Conservation (phyloP, 2,888 invertebrate species). For the Criorhina ranunculi region DNA sequence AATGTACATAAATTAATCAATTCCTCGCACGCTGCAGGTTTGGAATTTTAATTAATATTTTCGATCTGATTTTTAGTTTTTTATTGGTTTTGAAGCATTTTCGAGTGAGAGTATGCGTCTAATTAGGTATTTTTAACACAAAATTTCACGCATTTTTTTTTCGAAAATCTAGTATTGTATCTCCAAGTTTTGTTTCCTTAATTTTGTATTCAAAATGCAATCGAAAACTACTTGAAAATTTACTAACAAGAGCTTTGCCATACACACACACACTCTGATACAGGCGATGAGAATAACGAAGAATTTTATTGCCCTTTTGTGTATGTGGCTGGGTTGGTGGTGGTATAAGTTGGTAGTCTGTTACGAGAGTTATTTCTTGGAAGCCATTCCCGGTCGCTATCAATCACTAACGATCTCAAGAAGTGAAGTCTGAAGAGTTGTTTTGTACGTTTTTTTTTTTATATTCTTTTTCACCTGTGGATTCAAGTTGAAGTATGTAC, state of each 20-base stretch:
- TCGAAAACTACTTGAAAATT: slow-evolving; percentile 30
- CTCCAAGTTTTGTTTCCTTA: slow-evolving; percentile 27
- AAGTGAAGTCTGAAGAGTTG: slow-evolving; percentile 53
- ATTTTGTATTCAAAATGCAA: slow-evolving; percentile 60
- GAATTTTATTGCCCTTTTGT: slow-evolving; percentile 69
- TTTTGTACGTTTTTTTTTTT: slow-evolving; percentile 62
- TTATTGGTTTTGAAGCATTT: neutral
- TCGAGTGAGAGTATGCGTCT: slow-evolving; percentile 6
- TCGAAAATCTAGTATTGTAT: neutral
- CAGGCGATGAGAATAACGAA: slow-evolving; percentile 5
- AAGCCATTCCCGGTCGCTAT: slow-evolving; percentile 64
- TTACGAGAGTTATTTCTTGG: slow-evolving; percentile 47
- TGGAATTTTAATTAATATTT: slow-evolving; percentile 44
- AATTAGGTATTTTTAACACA: slow-evolving; percentile 8
- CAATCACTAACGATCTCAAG: slow-evolving; percentile 67
- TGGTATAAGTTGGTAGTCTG: no score
- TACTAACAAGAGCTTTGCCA: neutral
- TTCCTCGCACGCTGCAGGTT: neutral
- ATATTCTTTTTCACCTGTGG: slow-evolving; percentile 63
- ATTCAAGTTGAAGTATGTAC: slow-evolving; percentile 44
- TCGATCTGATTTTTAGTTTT: slow-evolving; percentile 26
- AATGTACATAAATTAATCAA: slow-evolving; percentile 51
- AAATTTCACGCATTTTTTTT: slow-evolving; percentile 23
- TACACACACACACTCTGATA: slow-evolving; percentile 28
- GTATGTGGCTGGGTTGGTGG: slow-evolving; percentile 12